Evolutionary conservation across 2,797 vertebrate species (phyloP).

Genomic region (Parauchenoglanis ngamensis): DNA sequence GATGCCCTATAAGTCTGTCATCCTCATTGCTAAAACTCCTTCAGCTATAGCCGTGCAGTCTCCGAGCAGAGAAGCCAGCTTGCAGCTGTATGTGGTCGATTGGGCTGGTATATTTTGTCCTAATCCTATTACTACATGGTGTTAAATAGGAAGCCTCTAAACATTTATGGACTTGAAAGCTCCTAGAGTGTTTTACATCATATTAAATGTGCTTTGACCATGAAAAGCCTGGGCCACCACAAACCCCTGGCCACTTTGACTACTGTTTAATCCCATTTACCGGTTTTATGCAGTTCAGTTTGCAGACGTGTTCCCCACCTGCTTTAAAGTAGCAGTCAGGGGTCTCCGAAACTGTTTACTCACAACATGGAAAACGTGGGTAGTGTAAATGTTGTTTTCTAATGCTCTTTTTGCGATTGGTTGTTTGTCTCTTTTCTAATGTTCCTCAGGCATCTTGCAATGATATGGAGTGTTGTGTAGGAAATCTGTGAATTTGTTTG

Average conservation of each 20-base stretch:
- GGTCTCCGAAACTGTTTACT: neutral
- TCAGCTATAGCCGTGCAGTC: neutral
- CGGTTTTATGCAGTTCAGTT: conserved; percentile 29
- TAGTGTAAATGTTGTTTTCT: conserved; percentile 1
- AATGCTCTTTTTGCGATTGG: neutral
- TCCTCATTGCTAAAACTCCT: conserved; percentile 2
- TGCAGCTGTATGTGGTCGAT: conserved; percentile 27
- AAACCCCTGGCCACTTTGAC: conserved; percentile 32
- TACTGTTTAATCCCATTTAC: conserved; percentile 51
- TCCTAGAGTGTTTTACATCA: conserved; percentile 47
- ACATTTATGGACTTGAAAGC: conserved; percentile 56
- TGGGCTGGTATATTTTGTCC: conserved; percentile 31
- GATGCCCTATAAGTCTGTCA: neutral
- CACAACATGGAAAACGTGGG: neutral
- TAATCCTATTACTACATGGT: conserved; percentile 55
- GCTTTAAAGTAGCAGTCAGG: conserved; percentile 25
- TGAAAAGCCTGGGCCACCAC: conserved; percentile 27
- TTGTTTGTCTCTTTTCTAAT: neutral
- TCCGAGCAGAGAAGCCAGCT: conserved; percentile 10
- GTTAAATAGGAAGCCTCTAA: conserved; percentile 50
- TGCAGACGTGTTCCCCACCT: conserved; percentile 31
- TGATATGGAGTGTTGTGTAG: neutral
- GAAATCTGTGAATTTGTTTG: neutral
- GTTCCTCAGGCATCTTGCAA: neutral
- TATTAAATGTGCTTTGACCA: conserved; percentile 36